Evolutionary conservation across 1,140 invertebrate genomes (phyloP), one percentile per base, ranked within the genome.

Genomic region (Apis laboriosa): DNA sequence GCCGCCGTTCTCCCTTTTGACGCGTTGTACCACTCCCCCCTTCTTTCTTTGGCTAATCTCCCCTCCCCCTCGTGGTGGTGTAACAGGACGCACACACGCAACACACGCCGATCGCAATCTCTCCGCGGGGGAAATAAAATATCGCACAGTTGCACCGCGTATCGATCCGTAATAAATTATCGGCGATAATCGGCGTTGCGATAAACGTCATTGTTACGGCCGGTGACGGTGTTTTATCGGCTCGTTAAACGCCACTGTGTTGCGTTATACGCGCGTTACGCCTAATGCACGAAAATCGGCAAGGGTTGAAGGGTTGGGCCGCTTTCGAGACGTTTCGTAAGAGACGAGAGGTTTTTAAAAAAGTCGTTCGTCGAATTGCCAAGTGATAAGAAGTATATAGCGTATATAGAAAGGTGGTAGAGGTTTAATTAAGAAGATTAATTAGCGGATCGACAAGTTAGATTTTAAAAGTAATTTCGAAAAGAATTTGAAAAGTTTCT

Each of bases 151-250:
- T 77, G 68, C 67, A 12, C 17, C n/a, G 28, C 19, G 34, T 68
- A 63, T 71, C 67, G 79, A 81, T 34, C 72, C n/a, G 66, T 56
- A 56, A 72, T 83, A 83, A 78, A 83, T 83, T 71, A 78, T 78
- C 76, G 66, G 24, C 24, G 70, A 82, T 77, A 77, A 82, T 77
- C 80, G 80, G 28, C 49, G 64, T 66, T 34, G 55, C 66, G 80
- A 83, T 83, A 77, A 83, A 83, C 51, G 75, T 77, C 80, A 63
- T 63, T 77, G 74, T 83, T 83, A 76, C 64, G 12, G 51, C 55
- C 56, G n/a, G 2, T 17, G 24, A 56, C 49, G 58, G 67, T 82
- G 68, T 28, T 77, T 83, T 70, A 83, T 83, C 75, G 80, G 49
- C 56, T 83, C 75, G 75, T 77, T 77, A 83, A 70, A 9, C 43